Conservation (phyloP, 2,113 vertebrate species). For the Chloroceryle aenea region DNA sequence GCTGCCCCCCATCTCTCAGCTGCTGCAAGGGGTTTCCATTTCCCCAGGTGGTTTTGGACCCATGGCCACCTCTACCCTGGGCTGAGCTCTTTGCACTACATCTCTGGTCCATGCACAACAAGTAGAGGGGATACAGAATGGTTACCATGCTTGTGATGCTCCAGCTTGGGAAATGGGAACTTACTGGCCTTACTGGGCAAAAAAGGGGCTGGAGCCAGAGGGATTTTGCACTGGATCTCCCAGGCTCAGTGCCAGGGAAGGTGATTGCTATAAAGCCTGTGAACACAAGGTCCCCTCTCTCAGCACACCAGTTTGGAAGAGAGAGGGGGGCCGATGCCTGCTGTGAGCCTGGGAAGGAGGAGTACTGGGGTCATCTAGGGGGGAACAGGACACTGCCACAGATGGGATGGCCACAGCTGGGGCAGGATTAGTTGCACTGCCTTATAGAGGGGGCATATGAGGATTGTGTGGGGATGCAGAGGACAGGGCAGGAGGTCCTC, state of each 20-base stretch:
- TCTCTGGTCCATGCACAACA: not conserved
- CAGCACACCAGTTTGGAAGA: not conserved
- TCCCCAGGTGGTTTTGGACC: not conserved
- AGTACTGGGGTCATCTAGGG: rapidly evolving
- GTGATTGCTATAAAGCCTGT: not conserved
- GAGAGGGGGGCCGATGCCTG: not conserved
- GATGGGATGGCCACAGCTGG: not conserved
- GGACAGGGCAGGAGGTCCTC: not conserved
- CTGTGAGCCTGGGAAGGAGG: not conserved
- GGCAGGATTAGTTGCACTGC: not conserved
- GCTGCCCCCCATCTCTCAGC: not conserved
- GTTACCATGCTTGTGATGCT: not conserved
- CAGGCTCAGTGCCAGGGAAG: not conserved
- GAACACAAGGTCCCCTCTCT: not conserved
- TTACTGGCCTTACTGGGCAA: not conserved
- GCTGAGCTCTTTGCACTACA: not conserved
- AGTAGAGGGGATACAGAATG: not conserved
- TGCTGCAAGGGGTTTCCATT: not conserved
- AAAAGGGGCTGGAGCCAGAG: not conserved
- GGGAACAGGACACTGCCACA: not conserved
- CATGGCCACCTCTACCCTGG: rapidly evolving
- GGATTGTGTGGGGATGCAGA: rapidly evolving
- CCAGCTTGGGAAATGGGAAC: not conserved
- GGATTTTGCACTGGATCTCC: not conserved
- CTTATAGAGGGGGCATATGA: not conserved